Evolutionary conservation across 2,797 vertebrate genomes (phyloP).

Genomic region (Potorous gilbertii): DNA sequence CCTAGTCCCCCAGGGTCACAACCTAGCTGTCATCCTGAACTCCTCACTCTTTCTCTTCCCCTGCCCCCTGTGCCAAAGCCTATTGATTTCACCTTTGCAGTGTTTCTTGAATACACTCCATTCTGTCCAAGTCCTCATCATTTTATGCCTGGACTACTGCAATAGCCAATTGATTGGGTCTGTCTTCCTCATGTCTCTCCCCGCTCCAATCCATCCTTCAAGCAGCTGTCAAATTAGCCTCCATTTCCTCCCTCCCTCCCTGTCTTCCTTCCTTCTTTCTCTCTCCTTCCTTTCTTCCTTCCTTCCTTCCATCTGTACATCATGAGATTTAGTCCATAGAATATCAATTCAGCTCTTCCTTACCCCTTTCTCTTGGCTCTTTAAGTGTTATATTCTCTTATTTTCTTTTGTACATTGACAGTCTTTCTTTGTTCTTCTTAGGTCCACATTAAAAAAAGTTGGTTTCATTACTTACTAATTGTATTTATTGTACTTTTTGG

Average conservation of each 20-base stretch:
- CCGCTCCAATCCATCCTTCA: background rate
- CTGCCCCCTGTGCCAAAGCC: too few species aligned
- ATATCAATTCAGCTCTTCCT: background rate
- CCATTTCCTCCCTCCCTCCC: background rate
- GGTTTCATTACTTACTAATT: background rate
- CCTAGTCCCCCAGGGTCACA: background rate
- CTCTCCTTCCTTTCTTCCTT: background rate
- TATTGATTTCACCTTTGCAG: background rate
- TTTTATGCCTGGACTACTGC: background rate
- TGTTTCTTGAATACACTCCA: too few species aligned
- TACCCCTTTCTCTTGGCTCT: background rate
- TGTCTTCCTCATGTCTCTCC: background rate
- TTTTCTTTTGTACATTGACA: background rate
- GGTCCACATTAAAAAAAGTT: too few species aligned
- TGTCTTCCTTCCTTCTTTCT: too few species aligned
- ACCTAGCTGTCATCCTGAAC: background rate
- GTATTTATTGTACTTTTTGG: background rate
- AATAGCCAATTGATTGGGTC: background rate
- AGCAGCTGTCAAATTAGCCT: background rate
- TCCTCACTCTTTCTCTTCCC: background rate
- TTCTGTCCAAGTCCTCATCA: too few species aligned
- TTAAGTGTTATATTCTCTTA: background rate
- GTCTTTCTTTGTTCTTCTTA: background rate
- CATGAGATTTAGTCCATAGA: background rate
- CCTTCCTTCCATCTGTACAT: background rate